Evolutionary conservation across 2,888 invertebrate species (phyloP).

Genomic region (Pheosia tremula): DNA sequence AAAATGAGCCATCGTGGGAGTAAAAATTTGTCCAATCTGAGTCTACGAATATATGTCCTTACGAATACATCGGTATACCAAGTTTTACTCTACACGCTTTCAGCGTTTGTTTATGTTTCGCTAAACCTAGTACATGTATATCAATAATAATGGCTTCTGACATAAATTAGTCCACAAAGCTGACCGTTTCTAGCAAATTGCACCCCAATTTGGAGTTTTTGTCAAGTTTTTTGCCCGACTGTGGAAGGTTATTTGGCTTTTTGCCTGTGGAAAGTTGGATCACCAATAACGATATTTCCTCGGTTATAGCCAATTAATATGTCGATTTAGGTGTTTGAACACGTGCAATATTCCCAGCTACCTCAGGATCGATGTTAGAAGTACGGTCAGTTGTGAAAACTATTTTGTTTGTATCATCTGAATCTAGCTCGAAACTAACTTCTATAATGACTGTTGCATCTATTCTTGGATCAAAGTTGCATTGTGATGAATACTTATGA

Average conservation of each 20-base stretch:
- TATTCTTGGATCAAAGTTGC: too few relatives aligned
- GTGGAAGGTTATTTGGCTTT: slow-evolving; percentile 31
- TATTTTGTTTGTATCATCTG: slow-evolving; percentile 7
- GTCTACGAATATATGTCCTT: too few relatives aligned
- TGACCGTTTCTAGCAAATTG: slow-evolving; percentile 13
- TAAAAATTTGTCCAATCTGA: too few relatives aligned
- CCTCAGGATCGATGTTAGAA: slow-evolving; percentile 28
- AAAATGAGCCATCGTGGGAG: too few relatives aligned
- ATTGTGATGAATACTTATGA: too few relatives aligned
- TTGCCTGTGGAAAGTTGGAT: slow-evolving; percentile 36
- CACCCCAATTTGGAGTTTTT: slow-evolving; percentile 29
- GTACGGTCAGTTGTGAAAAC: slow-evolving; percentile 26
- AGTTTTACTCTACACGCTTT: too few relatives aligned
- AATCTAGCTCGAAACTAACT: too few relatives aligned
- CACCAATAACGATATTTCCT: slow-evolving; percentile 63
- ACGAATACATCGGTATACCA: too few relatives aligned
- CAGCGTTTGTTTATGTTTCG: not conserved
- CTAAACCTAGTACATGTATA: not conserved
- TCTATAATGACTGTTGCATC: too few relatives aligned
- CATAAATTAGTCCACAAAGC: slow-evolving; percentile 18
- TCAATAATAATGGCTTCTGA: not conserved
- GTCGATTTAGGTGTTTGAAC: slow-evolving; percentile 53
- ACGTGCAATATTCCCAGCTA: slow-evolving; percentile 34
- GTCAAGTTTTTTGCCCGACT: slow-evolving; percentile 17
- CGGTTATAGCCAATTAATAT: slow-evolving; percentile 68